Conservation (phyloP, 2,797 vertebrate genomes). For the Ateles fusciceps region DNA sequence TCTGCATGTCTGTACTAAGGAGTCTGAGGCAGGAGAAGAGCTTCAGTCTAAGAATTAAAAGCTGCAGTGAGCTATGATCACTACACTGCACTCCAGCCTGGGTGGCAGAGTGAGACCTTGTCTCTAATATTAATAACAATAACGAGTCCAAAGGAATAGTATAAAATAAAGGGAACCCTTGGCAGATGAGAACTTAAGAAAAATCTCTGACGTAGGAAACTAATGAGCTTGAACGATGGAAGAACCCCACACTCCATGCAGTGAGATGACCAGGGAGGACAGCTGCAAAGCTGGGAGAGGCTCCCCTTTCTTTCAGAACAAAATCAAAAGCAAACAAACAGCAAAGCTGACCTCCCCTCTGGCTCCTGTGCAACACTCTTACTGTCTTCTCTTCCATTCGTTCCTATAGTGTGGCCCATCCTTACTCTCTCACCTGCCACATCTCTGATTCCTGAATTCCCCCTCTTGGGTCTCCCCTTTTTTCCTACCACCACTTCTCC, state of each 20-base stretch:
- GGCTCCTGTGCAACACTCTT: background rate
- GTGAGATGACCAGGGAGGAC: background rate
- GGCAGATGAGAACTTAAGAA: background rate
- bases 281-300: background rate
- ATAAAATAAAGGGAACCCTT: background rate
- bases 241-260: no score
- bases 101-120: background rate
- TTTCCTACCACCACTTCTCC: background rate
- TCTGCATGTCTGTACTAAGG: no score
- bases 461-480: background rate
- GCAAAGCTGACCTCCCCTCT: background rate
- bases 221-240: background rate
- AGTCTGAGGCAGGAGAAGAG: background rate
- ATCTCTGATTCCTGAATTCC: background rate
- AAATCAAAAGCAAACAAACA: background rate
- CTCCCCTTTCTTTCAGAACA: background rate
- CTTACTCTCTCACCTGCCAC: background rate
- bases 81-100: background rate
- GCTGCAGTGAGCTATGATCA: background rate
- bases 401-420: background rate
- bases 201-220: background rate
- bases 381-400: background rate
- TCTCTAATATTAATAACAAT: background rate
- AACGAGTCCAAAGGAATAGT: background rate
- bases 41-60: background rate